A percentile compares a stretch with the other conserved stretches of the same genome.
These are phyloP conservation scores for Geotrupes spiniger DNA, from an alignment of 2,888 invertebrate species.

Conservation along the genomic window DNA sequence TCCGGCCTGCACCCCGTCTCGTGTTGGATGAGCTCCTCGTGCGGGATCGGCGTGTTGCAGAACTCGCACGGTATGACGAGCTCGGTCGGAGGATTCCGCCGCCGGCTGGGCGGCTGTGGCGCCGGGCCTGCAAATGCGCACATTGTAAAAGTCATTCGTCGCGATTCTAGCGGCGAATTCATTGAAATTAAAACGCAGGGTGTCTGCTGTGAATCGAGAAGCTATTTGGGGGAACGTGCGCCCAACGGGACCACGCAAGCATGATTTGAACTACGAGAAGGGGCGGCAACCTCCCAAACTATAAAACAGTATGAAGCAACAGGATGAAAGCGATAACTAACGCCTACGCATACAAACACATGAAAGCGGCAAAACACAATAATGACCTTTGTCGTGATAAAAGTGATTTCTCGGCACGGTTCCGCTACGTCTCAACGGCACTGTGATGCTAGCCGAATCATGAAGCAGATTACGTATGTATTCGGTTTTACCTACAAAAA, in stretches of 20 bases:
- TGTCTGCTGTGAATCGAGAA: too few relatives aligned
- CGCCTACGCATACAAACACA: too few relatives aligned
- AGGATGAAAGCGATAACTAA: too few relatives aligned
- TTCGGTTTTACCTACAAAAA: constrained; percentile 45
- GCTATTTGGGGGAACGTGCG: too few relatives aligned
- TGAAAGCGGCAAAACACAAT: too few relatives aligned
- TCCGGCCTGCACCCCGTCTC: constrained; percentile 52
- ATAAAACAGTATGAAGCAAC: too few relatives aligned
- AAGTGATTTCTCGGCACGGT: constrained; percentile 47
- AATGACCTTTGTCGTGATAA: constrained; percentile 45
- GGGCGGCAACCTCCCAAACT: too few relatives aligned
- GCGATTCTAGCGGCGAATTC: too few relatives aligned
- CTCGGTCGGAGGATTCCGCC: constrained; percentile 54
- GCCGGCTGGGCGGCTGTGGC: constrained; percentile 49
- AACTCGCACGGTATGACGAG: constrained; percentile 56
- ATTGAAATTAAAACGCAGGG: too few relatives aligned
- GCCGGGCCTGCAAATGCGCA: constrained; percentile 21
- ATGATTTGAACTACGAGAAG: too few relatives aligned
- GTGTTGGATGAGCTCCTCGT: constrained; percentile 54
- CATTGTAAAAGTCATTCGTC: too few relatives aligned
- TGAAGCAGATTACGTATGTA: constrained; percentile 49
- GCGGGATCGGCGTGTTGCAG: constrained; percentile 54
- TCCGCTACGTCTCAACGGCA: constrained; percentile 44
- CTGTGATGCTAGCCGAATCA: constrained; percentile 48
- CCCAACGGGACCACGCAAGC: too few relatives aligned